Evolutionary conservation across 2,113 vertebrate genomes (phyloP), one percentile per base, ranked within the genome.

Genomic region (Holacanthus passer): DNA sequence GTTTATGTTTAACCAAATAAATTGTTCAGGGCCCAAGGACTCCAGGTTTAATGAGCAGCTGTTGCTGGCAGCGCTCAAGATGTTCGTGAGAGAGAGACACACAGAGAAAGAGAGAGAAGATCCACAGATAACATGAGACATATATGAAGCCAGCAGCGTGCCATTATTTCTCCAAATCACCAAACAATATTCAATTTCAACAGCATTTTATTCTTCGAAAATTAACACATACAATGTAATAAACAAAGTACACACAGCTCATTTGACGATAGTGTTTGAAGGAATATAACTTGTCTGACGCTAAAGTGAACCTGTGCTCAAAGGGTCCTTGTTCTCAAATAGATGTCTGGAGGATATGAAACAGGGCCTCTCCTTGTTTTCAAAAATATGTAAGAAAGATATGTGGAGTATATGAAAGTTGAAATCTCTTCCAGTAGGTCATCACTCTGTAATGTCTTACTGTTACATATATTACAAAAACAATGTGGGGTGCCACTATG

Each of bases 31-130:
- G 60, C 59, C 66, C 17, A 48, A 81, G 66, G 76, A 74, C 41
- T 83, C 5, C 0, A 78, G 72, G 62, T 80, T 81, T 94, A 93
- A 92, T 91, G 88, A 93, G 90, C 93, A 94, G 91, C 91, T 94
- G 92, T 70, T 82, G 59, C 59, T 93, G 93, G 87, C 93, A 91
- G 79, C 12, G 12, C 68, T 85, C 70, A 81, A 82, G 76, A 83
- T 79, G 81, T 78, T 39, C 32, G 52, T 8, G 67, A 74, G 78
- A 59, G 24, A 77, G 69, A 10, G 13, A 17, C 12, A 13, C 20
- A 66, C 24, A 47, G 14, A 41, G 39, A 41, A 10, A 41, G 39
- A 41, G 39, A 41, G 39, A 41, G 39, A 41, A 41, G 39, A 41
- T 55, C 39, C 56, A 68, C 20, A 29, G 50, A 68, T 32, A 41